Base-by-base conservation (phyloP, 2,888 invertebrate genomes). In the Cryptosula pallasiana region DNA sequence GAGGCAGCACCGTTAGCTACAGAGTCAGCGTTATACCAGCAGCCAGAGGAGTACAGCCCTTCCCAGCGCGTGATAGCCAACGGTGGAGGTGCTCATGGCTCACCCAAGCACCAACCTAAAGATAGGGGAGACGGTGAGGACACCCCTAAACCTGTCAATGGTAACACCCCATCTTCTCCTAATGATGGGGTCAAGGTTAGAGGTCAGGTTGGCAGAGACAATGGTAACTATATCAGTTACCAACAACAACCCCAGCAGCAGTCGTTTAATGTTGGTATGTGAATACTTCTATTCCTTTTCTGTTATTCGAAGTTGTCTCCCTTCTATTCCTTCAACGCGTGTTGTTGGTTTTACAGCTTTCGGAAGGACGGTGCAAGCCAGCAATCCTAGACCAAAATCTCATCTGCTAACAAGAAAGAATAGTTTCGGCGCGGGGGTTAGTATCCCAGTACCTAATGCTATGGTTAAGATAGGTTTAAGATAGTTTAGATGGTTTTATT, bases 371-470 rank as follows among this genome's bases (percentile, higher is more conserved):
- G 34, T 63, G 9, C 63, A 63, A 34, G 63, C 29, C 9, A n/a
- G 63, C 32, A 63, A 32, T n/a, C 29, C 29, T 1, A 55, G 73
- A 71, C 75, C 76, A 16, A 73, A 72, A 34, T 72, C 76, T 25
- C 75, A 75, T 35, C 35, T 73, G 16, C 32, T 63, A 16, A 63
- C 63, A 9, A 63, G 73, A 34, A 71, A 58, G 35, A 74, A 75
- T 35, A 75, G 73, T 57, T 69, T 74, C 23, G 55, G 69, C 35
- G 55, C 71, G 32, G 70, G 45, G 54, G 74, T 74, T 69, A 71
- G 74, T 73, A 70, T 27, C n/a, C n/a, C n/a, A n/a, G n/a, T n/a
- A n/a, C n/a, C n/a, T n/a, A n/a, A n/a, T n/a, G n/a, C n/a, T n/a
- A n/a, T n/a, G n/a, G n/a, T n/a, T n/a, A n/a, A n/a, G n/a, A n/a